These are phyloP conservation scores for Rhinogobio ventralis DNA, from an alignment of 2,797 vertebrate species.

Conservation along the genomic window DNA sequence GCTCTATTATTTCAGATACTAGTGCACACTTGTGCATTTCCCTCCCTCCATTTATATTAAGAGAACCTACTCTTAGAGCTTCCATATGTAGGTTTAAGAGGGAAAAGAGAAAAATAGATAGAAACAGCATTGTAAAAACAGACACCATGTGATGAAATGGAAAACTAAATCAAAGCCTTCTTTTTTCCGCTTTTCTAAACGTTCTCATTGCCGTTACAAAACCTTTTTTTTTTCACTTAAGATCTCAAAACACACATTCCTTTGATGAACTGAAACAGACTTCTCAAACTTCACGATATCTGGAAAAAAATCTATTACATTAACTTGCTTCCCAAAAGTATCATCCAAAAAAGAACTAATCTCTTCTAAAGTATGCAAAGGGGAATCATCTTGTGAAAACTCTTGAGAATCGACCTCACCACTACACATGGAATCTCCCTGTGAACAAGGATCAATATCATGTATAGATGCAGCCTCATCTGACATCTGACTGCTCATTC, in stretches of 20 bases:
- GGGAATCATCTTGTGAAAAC: neutral
- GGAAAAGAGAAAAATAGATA: neutral
- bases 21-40: neutral
- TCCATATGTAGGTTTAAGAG: neutral
- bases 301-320: neutral
- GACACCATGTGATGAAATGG: neutral
- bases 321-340: neutral
- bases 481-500: neutral
- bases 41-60: neutral
- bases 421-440: neutral
- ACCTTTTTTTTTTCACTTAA: neutral
- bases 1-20: neutral
- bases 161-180: neutral
- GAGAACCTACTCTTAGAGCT: neutral
- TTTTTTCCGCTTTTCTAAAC: neutral
- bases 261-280: neutral
- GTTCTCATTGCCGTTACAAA: neutral
- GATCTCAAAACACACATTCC: neutral
- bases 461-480: neutral
- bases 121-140: neutral
- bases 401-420: neutral
- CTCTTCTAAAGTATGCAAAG: neutral
- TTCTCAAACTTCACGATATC: neutral
- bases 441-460: neutral
- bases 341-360: neutral